A percentile compares a stretch with the other conserved stretches of the same genome.
Evolutionary conservation across 2,797 vertebrate species (phyloP).

Genomic region (Coregonus ussuriensis): DNA sequence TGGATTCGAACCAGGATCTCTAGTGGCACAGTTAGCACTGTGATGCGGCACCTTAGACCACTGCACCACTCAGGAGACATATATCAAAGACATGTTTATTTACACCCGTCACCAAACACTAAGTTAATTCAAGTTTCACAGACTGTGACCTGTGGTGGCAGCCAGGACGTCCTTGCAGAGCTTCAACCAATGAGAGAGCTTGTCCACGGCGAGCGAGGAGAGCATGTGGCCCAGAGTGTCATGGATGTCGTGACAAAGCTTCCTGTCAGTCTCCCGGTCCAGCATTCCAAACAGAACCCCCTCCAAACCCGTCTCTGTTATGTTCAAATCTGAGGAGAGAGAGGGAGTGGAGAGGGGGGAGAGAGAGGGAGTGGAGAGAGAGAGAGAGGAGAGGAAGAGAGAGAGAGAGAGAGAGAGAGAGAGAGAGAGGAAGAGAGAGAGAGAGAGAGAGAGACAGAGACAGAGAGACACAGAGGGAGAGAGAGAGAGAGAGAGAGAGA

Average conservation of each 20-base stretch:
- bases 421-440: too few species aligned
- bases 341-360: too few species aligned
- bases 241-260: conserved; percentile 95
- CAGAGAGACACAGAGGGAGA: too few species aligned
- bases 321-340: conserved; percentile 81
- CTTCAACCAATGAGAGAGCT: conserved; percentile 96
- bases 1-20: too few species aligned
- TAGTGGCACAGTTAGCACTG: too few species aligned
- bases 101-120: background rate
- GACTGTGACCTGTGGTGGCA: conserved; percentile 88
- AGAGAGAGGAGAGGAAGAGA: too few species aligned
- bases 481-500: background rate
- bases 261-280: conserved; percentile 95
- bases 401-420: too few species aligned
- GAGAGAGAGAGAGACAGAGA: too few species aligned
- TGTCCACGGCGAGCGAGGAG: conserved; percentile 94
- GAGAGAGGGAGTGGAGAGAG: too few species aligned
- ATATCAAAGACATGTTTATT: background rate
- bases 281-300: conserved; percentile 98
- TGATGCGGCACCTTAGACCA: too few species aligned
- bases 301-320: conserved; percentile 95
- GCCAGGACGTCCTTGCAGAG: conserved; percentile 98
- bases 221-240: conserved; percentile 99
- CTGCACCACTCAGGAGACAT: too few species aligned
- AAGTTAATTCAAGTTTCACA: background rate